Conservation (phyloP, 2,113 vertebrate species). For the Salminus brasiliensis region DNA sequence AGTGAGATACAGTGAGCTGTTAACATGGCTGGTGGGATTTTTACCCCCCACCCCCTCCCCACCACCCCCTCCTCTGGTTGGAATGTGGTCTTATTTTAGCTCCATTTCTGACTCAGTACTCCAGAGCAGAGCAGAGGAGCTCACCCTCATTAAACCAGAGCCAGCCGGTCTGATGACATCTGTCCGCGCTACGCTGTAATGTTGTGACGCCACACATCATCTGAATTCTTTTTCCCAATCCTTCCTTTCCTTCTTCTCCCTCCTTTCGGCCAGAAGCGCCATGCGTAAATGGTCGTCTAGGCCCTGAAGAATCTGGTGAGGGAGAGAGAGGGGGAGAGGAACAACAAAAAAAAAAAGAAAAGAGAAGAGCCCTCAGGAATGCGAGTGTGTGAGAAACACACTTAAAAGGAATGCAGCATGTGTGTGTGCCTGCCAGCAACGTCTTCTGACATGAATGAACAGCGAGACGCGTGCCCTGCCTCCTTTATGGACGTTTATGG, state of each 20-base stretch:
- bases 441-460: neutral
- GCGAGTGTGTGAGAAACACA: neutral
- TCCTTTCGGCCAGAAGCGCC: neutral
- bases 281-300: neutral
- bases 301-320: neutral
- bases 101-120: neutral
- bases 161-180: neutral
- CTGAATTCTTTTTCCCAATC: neutral
- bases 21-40: no score
- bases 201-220: neutral
- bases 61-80: no score
- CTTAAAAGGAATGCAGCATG: neutral
- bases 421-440: neutral
- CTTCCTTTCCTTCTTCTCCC: neutral
- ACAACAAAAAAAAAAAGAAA: no score
- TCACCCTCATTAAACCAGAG: neutral
- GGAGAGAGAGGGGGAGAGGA: no score
- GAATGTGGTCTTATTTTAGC: constrained; percentile 4
- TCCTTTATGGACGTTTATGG: neutral
- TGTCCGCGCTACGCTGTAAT: constrained; percentile 3
- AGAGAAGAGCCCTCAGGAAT: neutral
- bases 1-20: no score
- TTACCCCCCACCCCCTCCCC: no score
- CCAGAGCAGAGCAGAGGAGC: neutral
- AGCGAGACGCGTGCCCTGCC: neutral